Evolutionary conservation across 2,888 invertebrate species (phyloP).

Genomic region (Plagodis dolabraria): DNA sequence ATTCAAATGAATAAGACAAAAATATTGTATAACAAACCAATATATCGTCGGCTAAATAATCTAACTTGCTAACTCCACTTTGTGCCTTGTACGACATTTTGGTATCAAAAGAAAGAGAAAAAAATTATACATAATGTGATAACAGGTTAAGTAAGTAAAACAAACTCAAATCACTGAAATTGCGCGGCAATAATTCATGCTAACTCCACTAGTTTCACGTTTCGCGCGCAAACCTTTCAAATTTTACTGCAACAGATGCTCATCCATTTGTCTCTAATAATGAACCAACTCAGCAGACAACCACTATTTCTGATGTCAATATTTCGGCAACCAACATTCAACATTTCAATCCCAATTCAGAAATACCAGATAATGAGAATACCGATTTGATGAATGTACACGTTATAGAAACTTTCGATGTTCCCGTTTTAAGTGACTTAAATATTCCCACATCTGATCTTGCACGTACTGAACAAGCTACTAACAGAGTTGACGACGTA

Average conservation of each 20-base stretch:
- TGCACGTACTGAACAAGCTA: not conserved
- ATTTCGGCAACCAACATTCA: not conserved
- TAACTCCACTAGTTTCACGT: conserved; percentile 4
- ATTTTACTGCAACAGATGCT: conserved; percentile 3
- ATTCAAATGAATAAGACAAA: too few relatives aligned
- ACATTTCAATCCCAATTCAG: too few relatives aligned
- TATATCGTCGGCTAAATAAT: conserved; percentile 3
- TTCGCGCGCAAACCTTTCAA: conserved; percentile 2
- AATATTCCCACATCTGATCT: conserved; percentile 2
- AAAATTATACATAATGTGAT: not conserved
- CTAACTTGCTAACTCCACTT: conserved; percentile 4
- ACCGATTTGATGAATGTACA: too few relatives aligned
- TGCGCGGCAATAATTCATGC: conserved; percentile 3
- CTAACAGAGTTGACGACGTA: not conserved
- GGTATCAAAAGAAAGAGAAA: conserved; percentile 9
- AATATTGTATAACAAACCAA: too few relatives aligned
- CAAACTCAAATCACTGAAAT: conserved; percentile 4
- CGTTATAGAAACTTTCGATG: conserved; percentile 1
- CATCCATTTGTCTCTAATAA: too few relatives aligned
- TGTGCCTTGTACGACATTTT: conserved; percentile 5
- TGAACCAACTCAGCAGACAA: not conserved
- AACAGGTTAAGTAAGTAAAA: not conserved
- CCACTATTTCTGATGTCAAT: not conserved
- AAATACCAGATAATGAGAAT: too few relatives aligned
- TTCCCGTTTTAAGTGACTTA: not conserved